Evolutionary conservation across 2,797 vertebrate species (phyloP).

Genomic region (Triplophysa yarkandensis): DNA sequence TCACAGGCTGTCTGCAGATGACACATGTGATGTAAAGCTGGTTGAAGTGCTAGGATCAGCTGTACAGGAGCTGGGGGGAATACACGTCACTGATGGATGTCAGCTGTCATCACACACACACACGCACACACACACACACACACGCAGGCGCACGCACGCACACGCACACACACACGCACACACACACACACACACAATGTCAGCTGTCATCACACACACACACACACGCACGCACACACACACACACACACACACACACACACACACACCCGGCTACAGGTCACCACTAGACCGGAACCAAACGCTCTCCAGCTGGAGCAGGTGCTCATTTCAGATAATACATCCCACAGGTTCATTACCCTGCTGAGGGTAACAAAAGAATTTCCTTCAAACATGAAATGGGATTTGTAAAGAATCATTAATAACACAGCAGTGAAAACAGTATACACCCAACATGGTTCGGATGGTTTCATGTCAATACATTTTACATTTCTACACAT

Average conservation of each 20-base stretch:
- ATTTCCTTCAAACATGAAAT: neutral
- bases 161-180: too few relatives aligned
- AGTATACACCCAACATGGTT: too few relatives aligned
- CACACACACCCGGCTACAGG: too few relatives aligned
- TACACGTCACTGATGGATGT: slow-evolving; percentile 6
- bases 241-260: too few relatives aligned
- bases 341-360: neutral
- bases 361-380: neutral
- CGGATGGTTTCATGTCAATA: too few relatives aligned
- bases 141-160: too few relatives aligned
- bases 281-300: slow-evolving; percentile 27
- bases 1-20: slow-evolving; percentile 28
- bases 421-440: too few relatives aligned
- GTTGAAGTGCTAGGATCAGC: slow-evolving; percentile 34
- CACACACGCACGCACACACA: too few relatives aligned
- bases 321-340: neutral
- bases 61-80: slow-evolving; percentile 16
- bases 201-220: slow-evolving; percentile 33
- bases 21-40: slow-evolving; percentile 31
- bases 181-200: too few relatives aligned
- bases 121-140: too few relatives aligned
- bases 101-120: slow-evolving; percentile 33
- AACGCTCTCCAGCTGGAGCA: slow-evolving; percentile 41
- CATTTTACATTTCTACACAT: too few relatives aligned
- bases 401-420: neutral